Base-by-base conservation (phyloP, 2,888 invertebrate species). In the Scaptomyza tumidula region DNA sequence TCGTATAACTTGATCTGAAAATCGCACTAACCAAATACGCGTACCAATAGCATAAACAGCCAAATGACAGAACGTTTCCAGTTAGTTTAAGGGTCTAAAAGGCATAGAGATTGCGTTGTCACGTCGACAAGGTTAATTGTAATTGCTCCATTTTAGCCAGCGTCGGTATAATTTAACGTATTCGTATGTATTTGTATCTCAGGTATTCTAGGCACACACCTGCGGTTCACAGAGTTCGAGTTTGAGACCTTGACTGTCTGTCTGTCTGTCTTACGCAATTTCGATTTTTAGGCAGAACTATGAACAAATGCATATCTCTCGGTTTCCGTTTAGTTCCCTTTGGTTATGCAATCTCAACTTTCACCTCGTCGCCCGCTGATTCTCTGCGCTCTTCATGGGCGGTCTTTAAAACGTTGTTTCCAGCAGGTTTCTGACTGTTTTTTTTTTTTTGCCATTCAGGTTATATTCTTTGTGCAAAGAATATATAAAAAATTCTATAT, bases 71-170 rank as follows among this genome's bases (percentile, higher is more conserved):
- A 68, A 72, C 45, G 73, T 59, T 64, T 55, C 49, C 19, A 46
- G 45, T 48, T 55, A 56, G 48, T 33, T 46, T 10, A 41, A 57
- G 63, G 59, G 52, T 44, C 54, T 56, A 54, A 59, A 41, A 16
- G 39, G 35, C 10, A 71, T 24, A 35, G 41, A 41, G 27, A 6
- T 31, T 9, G 67, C 53, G 53, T 60, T 48, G 70, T 58, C 83
- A 86, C 83, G 83, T 86, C 84, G 81, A 46, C 79, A 77, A 84
- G 85, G 87, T 71, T 83, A 83, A 83, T 83, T 81, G 71, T 83
- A 83, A 83, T 83, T 81, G 71, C 87, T 83, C 79, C 81, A 81
- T 81, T 84, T 86, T 67, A 75, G 65, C 48, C 44, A 66, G 39
- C 43, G 53, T 56, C 35, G 52, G 58, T 9, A 27, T 33, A 53